Base-by-base conservation (phyloP, 1,140 invertebrate genomes). In the Wasmannia auropunctata region DNA sequence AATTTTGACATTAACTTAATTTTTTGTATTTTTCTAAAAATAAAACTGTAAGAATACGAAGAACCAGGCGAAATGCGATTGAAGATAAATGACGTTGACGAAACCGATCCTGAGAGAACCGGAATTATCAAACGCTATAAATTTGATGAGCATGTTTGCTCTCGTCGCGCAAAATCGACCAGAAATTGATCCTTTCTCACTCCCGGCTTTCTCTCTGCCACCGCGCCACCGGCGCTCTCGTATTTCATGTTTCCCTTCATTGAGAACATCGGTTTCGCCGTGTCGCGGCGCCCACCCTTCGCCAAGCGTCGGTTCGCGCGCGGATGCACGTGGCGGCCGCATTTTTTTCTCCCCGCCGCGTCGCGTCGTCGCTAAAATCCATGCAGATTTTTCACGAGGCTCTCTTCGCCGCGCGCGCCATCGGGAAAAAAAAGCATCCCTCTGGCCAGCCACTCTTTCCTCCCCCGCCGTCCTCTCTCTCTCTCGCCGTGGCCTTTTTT, bases 371-470 rank as follows among this genome's bases (percentile, higher is more conserved):
- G 40, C 79, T 83, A 69, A 70, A 83, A 93, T 93, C 87, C 87
- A 93, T 92, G 92, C 92, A 92, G 93, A 94, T 94, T 94, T 94
- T 92, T 93, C 92, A 91, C 90, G 70, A 88, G 76, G 77, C 51
- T 77, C 88, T 74, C 87, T 87, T 60, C 51, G 40, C 28, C 34
- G 58, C 19, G 62, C 31, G 43, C 84, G 46, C 62, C 19, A n/a
- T 8, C 69, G 46, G 60, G n/a, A 28, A 63, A 86, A 86, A 88
- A 40, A 75, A 51, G 43, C 46, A 54, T 19, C 56, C 56, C 72
- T 72, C 28, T 70, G 81, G 37, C 75, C 46, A 76, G 49, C 31
- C 80, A 40, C 80, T 72, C 70, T 74, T 14, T 69, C 28, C 14
- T 51, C 37, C 25, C 63, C 60, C 62, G 51, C 65, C 85, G 34